Conservation (phyloP, 1,140 invertebrate genomes). For the Brachystomella parvula region DNA sequence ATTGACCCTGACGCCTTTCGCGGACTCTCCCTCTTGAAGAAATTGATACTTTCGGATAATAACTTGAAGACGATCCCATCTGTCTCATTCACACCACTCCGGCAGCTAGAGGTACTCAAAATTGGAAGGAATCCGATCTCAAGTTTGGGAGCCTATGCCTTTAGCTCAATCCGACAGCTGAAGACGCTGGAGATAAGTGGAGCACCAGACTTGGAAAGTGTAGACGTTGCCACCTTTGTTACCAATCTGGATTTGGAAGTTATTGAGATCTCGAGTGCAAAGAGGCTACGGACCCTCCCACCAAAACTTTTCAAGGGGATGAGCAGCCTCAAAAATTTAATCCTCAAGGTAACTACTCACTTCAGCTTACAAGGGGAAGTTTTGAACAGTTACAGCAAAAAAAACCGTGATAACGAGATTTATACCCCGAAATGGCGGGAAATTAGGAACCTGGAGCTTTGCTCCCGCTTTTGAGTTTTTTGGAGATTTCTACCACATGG, state of each 20-base stretch:
- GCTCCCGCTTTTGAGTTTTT: too few relatives aligned
- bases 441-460: too few relatives aligned
- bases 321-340: slow-evolving; percentile 64
- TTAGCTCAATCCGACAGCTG: slow-evolving; percentile 65
- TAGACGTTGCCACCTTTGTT: slow-evolving; percentile 66
- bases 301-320: slow-evolving; percentile 65
- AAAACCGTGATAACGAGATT: too few relatives aligned
- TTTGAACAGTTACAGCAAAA: too few relatives aligned
- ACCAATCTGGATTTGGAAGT: slow-evolving; percentile 72
- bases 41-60: slow-evolving; percentile 69
- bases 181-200: slow-evolving; percentile 67
- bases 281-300: slow-evolving; percentile 59
- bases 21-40: slow-evolving; percentile 57
- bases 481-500: too few relatives aligned
- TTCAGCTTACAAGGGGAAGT: not conserved
- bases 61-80: slow-evolving; percentile 65
- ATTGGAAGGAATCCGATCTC: slow-evolving; percentile 74
- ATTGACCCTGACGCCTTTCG: slow-evolving; percentile 66
- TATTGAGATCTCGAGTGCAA: slow-evolving; percentile 65
- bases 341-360: slow-evolving; percentile 46
- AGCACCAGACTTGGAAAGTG: slow-evolving; percentile 56
- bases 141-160: slow-evolving; percentile 58
- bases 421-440: not conserved
- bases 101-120: slow-evolving; percentile 65
- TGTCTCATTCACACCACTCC: slow-evolving; percentile 58